Base-by-base conservation (phyloP, 2,888 invertebrate species). In the Gymnoscelis rufifasciata region DNA sequence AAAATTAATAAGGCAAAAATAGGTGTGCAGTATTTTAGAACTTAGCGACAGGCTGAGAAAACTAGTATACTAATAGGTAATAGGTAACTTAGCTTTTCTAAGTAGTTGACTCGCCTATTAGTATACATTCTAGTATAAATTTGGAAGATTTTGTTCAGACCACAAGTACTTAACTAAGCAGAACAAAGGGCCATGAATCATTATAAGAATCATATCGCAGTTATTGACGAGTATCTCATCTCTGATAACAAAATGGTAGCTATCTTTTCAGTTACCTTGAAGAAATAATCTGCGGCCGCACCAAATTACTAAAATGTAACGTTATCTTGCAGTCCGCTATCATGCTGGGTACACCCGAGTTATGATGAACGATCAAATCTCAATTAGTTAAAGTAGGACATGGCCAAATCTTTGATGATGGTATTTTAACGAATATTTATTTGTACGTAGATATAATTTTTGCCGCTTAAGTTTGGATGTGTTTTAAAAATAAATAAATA, bases 361-460 rank as follows among this genome's bases (percentile, higher is more conserved):
- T 55, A 48, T 58, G 56, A 59, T 58, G 60, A 57, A 43, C 57
- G 57, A 64, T 51, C 47, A 53, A 49, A 52, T 55, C 62, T 67
- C 56, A 57, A 58, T 67, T 47, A 59, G 42, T 47, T 43, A 54
- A 66, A 64, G 55, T 78, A 62, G 78, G 74, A 50, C 81, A 81
- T 60, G 81, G 79, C 63, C 78, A 75, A 73, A 70, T 69, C n/a
- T 29, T 8, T 41, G 7, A 30, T 19, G 19, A 19, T 19, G 19
- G 2, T 19, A 19, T 3, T 11, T 10, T 29, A 23, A 35, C 29
- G 10, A 39, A 45, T 45, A 30, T 39, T 19, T 3, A 19, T 19
- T 19, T 19, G 5, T 19, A 2, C 19, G 19, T 19, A 19, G n/a
- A n/a, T n/a, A n/a, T n/a, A n/a, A n/a, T n/a, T n/a, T n/a, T n/a